These are phyloP conservation scores for Entomobrya proxima DNA, from an alignment of 2,888 invertebrate genomes.

Conservation along the genomic window DNA sequence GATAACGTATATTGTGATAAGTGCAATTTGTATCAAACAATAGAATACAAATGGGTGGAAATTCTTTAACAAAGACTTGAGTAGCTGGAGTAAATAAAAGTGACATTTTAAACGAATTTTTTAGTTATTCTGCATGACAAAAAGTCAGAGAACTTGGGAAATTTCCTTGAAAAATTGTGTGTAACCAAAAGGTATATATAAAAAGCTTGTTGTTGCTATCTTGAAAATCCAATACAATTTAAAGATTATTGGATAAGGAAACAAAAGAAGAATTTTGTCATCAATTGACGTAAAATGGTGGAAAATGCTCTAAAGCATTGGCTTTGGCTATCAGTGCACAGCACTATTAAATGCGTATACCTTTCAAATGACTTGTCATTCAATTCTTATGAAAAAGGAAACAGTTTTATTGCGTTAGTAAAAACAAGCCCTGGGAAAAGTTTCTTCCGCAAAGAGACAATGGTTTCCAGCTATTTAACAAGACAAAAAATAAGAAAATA, in stretches of 20 bases:
- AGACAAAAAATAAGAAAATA: slow-evolving; percentile 40
- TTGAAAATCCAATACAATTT: no score
- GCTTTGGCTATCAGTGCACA: slow-evolving; percentile 15
- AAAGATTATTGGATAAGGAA: no score
- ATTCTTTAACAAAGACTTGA: neutral
- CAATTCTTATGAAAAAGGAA: neutral
- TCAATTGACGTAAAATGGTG: no score
- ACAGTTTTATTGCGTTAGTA: slow-evolving; percentile 22
- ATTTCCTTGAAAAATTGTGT: no score
- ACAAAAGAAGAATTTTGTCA: no score
- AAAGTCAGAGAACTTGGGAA: no score
- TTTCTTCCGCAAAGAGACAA: slow-evolving; percentile 32
- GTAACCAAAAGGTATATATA: no score
- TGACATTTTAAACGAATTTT: no score
- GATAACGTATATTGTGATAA: neutral
- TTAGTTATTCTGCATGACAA: no score
- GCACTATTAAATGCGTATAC: neutral
- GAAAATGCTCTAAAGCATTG: no score
- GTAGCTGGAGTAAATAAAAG: no score
- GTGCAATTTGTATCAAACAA: neutral
- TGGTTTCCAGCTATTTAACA: slow-evolving; percentile 50
- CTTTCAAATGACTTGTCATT: neutral
- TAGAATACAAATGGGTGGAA: neutral
- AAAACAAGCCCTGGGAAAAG: slow-evolving; percentile 39
- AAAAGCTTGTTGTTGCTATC: no score